A percentile compares a stretch with the other conserved stretches of the same genome.
These are phyloP conservation scores for Linnaemya vulpina DNA, from an alignment of 2,888 invertebrate genomes.

Conservation along the genomic window DNA sequence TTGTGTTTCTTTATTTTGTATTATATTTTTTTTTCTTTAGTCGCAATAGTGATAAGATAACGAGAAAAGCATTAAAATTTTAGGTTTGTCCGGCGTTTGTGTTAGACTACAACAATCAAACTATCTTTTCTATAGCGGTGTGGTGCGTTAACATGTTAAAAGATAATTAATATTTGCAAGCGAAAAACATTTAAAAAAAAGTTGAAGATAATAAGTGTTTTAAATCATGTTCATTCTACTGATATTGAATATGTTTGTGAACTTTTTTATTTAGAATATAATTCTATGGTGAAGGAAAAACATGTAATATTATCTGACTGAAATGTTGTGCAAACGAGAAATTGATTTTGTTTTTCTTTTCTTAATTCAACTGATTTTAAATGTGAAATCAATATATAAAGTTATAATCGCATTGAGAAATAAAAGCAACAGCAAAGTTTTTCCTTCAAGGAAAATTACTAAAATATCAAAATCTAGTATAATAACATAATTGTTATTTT, in stretches of 20 bases:
- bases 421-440: no score
- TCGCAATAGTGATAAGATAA: conserved; percentile 40
- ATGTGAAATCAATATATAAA: neutral
- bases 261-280: neutral
- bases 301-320: neutral
- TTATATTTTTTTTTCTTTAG: conserved; percentile 11
- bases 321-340: neutral
- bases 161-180: conserved; percentile 27
- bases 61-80: conserved; percentile 1
- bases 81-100: conserved; percentile 20
- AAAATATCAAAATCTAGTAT: neutral
- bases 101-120: conserved; percentile 10
- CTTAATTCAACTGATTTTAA: neutral
- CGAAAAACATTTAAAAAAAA: conserved; percentile 26
- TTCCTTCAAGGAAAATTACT: neutral
- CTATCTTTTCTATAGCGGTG: neutral
- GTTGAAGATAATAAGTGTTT: neutral
- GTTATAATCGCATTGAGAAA: neutral
- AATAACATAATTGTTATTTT: no score
- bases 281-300: conserved; percentile 19
- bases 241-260: neutral
- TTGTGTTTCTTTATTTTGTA: neutral
- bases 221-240: conserved; percentile 15
- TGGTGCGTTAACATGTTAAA: conserved; percentile 24
- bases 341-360: neutral